Evolutionary conservation across 2,113 vertebrate species (phyloP).

Genomic region (Centropus bengalensis): DNA sequence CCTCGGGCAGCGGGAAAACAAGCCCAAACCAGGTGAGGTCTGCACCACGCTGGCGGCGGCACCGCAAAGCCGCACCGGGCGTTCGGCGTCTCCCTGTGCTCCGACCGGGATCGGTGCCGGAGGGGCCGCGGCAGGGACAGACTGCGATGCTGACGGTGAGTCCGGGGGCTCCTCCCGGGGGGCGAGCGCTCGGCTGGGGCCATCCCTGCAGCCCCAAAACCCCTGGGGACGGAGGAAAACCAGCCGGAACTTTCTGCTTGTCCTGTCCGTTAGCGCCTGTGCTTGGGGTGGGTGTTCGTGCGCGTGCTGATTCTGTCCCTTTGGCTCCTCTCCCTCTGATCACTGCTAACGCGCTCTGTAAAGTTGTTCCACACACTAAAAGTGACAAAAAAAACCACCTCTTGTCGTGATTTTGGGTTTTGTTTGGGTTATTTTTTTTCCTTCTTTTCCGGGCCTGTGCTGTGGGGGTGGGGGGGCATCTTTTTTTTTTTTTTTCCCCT

Average conservation of each 20-base stretch:
- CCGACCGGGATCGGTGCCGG: no score
- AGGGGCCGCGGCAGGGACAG: not conserved
- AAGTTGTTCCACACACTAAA: conserved; percentile 22
- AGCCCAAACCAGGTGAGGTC: not conserved
- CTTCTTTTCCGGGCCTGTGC: no score
- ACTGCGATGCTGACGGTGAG: not conserved
- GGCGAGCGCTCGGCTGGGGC: not conserved
- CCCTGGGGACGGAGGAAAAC: not conserved
- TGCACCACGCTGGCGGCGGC: rapidly evolving
- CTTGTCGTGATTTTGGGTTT: not conserved
- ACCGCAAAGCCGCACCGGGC: not conserved
- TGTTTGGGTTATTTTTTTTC: not conserved
- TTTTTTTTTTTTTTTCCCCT: no score
- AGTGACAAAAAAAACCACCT: not conserved
- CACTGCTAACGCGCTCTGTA: not conserved
- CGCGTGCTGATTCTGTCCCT: not conserved
- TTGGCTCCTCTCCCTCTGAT: not conserved
- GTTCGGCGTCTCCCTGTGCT: no score
- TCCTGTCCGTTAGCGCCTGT: not conserved
- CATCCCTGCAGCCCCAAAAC: not conserved
- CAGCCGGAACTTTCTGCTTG: not conserved
- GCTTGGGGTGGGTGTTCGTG: conserved; percentile 7
- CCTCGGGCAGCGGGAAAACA: not conserved
- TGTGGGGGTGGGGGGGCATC: not conserved
- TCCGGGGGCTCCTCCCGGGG: not conserved